Evolutionary conservation across 2,113 vertebrate species (phyloP).

Genomic region (Recurvirostra avosetta): DNA sequence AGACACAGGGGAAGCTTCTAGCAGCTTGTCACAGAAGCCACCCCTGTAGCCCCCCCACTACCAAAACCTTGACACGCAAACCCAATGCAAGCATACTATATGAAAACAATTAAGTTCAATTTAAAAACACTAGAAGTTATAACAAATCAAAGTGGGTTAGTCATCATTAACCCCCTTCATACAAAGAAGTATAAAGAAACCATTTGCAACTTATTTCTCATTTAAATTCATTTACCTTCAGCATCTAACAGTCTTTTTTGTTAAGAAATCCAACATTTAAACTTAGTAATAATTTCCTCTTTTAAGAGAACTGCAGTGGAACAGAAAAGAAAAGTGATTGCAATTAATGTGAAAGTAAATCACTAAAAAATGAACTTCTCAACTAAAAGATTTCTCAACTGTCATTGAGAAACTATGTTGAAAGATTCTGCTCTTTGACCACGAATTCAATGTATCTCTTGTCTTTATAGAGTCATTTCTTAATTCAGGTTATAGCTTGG

Average conservation of each 20-base stretch:
- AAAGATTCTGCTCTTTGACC: not conserved
- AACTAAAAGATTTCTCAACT: not conserved
- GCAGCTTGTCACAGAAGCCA: too few relatives aligned
- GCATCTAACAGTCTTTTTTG: not conserved
- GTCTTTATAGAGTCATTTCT: not conserved
- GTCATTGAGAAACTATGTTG: not conserved
- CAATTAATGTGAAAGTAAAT: not conserved
- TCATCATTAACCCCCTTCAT: not conserved
- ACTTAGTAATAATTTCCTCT: not conserved
- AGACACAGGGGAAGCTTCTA: too few relatives aligned
- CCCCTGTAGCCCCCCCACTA: too few relatives aligned
- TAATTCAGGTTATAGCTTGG: not conserved
- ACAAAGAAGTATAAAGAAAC: not conserved
- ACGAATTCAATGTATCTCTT: not conserved
- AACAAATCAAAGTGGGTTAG: not conserved
- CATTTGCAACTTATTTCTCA: not conserved
- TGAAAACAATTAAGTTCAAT: not conserved
- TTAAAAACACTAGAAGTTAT: not conserved
- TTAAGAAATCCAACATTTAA: not conserved
- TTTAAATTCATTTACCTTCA: not conserved
- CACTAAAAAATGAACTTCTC: not conserved
- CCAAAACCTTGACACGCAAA: too few relatives aligned
- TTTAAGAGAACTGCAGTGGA: not conserved
- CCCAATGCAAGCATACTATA: not conserved
- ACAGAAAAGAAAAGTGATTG: not conserved